Evolutionary conservation across 2,888 invertebrate species (phyloP).

Genomic region (Drosophila neotestacea): DNA sequence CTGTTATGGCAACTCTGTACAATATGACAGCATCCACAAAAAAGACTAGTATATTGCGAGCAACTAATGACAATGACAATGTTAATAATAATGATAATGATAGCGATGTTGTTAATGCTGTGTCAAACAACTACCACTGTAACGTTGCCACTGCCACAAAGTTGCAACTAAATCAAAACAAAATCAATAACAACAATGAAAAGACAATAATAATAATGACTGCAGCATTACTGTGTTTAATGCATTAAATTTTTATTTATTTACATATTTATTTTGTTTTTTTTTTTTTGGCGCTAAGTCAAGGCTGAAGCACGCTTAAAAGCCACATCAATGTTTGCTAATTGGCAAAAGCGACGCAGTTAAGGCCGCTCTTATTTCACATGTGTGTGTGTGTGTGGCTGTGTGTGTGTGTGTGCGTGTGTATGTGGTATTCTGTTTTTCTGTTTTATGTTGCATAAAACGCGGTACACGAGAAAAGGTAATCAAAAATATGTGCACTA

Average conservation of each 20-base stretch:
- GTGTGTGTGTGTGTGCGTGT: not conserved
- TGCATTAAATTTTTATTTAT: slow-evolving; percentile 17
- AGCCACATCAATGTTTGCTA: slow-evolving; percentile 64
- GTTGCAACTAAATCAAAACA: slow-evolving; percentile 11
- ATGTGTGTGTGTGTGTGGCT: not conserved
- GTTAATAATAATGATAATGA: slow-evolving; percentile 9
- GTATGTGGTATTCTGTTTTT: slow-evolving; percentile 21
- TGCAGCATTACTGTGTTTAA: slow-evolving; percentile 9
- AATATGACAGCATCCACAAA: slow-evolving; percentile 5
- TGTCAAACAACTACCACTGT: slow-evolving; percentile 10
- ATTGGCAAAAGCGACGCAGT: slow-evolving; percentile 62
- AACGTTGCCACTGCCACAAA: not conserved
- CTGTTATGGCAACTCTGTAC: not conserved
- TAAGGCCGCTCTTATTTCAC: not conserved
- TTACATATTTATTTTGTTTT: not conserved
- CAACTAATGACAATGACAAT: slow-evolving; percentile 5
- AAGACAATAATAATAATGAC: slow-evolving; percentile 7
- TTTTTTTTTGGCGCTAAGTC: not conserved
- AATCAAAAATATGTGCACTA: slow-evolving; percentile 51
- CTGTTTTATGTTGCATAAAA: slow-evolving; percentile 62
- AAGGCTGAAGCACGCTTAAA: slow-evolving; percentile 24
- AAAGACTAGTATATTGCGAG: slow-evolving; percentile 6
- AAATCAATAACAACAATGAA: slow-evolving; percentile 24
- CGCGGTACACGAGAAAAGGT: slow-evolving; percentile 44
- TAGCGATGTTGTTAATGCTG: slow-evolving; percentile 13